These are phyloP conservation scores for Xenopus laevis DNA, from an alignment of 2,113 vertebrate species.

Conservation along the genomic window DNA sequence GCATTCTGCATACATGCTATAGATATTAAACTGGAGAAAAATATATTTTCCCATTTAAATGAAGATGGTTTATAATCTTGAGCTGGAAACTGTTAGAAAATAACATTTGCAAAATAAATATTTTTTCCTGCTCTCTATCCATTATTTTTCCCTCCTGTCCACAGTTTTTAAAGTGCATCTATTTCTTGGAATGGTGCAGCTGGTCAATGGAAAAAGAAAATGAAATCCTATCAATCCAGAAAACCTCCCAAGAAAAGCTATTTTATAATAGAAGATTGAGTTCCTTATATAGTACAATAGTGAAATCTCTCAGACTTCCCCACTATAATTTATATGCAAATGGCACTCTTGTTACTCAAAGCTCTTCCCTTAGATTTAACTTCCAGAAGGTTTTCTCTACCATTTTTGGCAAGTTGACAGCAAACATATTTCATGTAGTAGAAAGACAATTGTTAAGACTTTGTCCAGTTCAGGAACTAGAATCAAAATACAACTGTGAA, in stretches of 20 bases:
- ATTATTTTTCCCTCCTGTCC: constrained; percentile 28
- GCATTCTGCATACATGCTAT: constrained; percentile 10
- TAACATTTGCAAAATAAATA: constrained; percentile 26
- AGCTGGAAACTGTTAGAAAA: constrained; percentile 17
- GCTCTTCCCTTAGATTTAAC: constrained; percentile 41
- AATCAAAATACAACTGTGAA: constrained; percentile 45
- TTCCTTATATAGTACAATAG: constrained; percentile 47
- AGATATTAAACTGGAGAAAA: constrained; percentile 12
- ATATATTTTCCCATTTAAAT: constrained; percentile 35
- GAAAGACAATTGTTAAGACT: constrained; percentile 37
- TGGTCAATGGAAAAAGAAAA: constrained; percentile 39
- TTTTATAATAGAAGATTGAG: constrained; percentile 42
- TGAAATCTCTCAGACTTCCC: constrained; percentile 38
- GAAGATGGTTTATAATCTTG: constrained; percentile 24
- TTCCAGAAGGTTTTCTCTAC: constrained; percentile 48
- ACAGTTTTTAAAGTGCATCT: constrained; percentile 26
- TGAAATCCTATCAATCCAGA: constrained; percentile 21
- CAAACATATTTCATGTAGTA: constrained; percentile 51
- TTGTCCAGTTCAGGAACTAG: constrained; percentile 32
- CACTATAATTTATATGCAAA: constrained; percentile 60
- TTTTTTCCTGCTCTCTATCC: neutral
- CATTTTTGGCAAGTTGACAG: constrained; percentile 54
- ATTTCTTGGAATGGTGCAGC: constrained; percentile 40
- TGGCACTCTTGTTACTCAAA: constrained; percentile 44
- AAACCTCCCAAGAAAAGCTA: constrained; percentile 36